Conservation (phyloP, 2,113 vertebrate genomes). For the Ochotona curzoniae region DNA sequence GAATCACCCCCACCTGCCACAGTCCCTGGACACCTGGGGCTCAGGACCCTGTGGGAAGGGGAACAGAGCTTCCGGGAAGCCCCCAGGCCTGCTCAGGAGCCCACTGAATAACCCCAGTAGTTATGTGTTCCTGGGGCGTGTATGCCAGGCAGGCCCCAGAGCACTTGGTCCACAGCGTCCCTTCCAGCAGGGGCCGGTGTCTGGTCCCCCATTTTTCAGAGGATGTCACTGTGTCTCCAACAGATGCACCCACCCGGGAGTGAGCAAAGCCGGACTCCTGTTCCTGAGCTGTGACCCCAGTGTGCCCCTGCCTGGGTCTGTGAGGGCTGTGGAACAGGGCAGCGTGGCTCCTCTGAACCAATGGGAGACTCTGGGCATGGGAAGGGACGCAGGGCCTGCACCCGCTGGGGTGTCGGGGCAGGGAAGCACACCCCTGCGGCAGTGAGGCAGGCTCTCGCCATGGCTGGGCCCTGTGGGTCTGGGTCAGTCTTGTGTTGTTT, state of each 20-base stretch:
- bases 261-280: neutral
- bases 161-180: no score
- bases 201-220: neutral
- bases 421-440: neutral
- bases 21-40: neutral
- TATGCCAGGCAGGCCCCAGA: no score
- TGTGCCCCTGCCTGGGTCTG: no score
- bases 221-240: neutral
- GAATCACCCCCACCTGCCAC: no score
- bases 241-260: rapidly evolving
- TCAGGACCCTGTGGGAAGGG: neutral
- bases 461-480: neutral
- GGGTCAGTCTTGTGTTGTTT: neutral
- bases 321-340: no score
- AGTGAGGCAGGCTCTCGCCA: neutral
- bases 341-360: neutral
- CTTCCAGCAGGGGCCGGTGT: rapidly evolving
- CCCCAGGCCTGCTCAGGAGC: neutral
- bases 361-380: neutral
- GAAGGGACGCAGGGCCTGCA: neutral
- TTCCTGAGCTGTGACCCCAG: no score
- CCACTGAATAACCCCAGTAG: rapidly evolving
- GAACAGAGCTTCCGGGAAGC: neutral
- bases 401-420: no score
- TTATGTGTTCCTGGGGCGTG: no score